These are phyloP conservation scores for Nymphalis io DNA, from an alignment of 1,140 invertebrate species.

Conservation along the genomic window DNA sequence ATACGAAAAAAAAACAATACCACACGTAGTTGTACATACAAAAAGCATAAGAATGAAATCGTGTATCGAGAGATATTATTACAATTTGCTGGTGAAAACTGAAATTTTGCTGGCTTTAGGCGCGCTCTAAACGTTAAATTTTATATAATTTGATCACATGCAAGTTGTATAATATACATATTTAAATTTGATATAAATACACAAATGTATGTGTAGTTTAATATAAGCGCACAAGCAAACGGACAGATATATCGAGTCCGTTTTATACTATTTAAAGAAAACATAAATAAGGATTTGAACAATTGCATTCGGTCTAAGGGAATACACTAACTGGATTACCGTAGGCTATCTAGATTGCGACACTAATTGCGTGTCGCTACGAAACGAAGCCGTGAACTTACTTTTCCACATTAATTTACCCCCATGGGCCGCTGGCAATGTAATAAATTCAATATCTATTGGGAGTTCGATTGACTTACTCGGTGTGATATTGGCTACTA, in stretches of 20 bases:
- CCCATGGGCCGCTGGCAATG: conserved; percentile 45
- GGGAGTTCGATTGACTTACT: conserved; percentile 47
- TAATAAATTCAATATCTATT: conserved; percentile 55
- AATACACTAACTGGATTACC: conserved; percentile 13
- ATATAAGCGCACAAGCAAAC: background rate
- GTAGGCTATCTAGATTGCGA: conserved; percentile 9
- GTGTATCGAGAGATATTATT: too few species aligned
- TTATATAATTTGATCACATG: too few species aligned
- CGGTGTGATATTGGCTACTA: conserved; percentile 38
- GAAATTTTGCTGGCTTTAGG: too few species aligned
- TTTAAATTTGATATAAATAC: too few species aligned
- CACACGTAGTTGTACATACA: too few species aligned
- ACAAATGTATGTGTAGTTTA: too few species aligned
- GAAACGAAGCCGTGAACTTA: conserved; percentile 40
- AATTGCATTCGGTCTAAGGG: background rate
- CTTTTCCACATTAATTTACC: conserved; percentile 41
- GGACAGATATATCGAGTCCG: conserved; percentile 1
- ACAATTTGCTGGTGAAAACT: too few species aligned
- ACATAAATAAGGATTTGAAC: background rate
- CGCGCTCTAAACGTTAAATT: too few species aligned
- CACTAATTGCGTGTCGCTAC: conserved; percentile 35
- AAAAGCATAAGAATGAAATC: too few species aligned
- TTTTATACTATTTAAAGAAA: conserved; percentile 7
- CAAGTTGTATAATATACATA: too few species aligned
- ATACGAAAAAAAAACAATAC: too few species aligned